Evolutionary conservation across 2,797 vertebrate species (phyloP).

Genomic region (Lemur catta): DNA sequence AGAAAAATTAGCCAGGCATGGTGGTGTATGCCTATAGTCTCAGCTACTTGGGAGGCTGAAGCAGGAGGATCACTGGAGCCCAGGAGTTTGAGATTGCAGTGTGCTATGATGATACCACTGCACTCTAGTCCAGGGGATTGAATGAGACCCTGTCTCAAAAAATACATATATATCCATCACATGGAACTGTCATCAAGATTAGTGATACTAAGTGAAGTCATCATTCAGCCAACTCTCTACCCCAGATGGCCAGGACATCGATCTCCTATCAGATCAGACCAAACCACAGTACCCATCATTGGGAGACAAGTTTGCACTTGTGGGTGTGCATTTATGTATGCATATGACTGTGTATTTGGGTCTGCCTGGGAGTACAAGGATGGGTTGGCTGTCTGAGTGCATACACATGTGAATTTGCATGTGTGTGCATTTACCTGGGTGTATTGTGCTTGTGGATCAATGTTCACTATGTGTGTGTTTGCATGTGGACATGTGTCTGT

Average conservation of each 20-base stretch:
- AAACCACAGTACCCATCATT: background rate
- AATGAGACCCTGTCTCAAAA: no score
- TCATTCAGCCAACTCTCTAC: background rate
- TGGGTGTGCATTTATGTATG: background rate
- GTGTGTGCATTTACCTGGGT: background rate
- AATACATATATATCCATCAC: background rate
- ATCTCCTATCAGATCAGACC: background rate
- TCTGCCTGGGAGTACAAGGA: background rate
- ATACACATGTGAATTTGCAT: fast-evolving
- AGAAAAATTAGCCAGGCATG: background rate
- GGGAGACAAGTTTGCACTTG: background rate
- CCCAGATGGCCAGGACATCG: background rate
- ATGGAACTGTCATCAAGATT: background rate
- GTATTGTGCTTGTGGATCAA: fast-evolving
- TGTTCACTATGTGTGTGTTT: background rate
- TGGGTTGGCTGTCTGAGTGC: background rate
- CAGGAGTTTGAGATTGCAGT: background rate
- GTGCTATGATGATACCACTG: background rate
- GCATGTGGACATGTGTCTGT: no score
- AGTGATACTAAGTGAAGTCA: background rate
- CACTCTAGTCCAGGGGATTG: background rate
- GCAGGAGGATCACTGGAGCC: background rate
- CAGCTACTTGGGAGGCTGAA: background rate
- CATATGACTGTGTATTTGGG: background rate
- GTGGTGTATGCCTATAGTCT: background rate